Evolutionary conservation across 2,888 invertebrate species (phyloP), one percentile per base, ranked within the genome.

Genomic region (Cyaniris semiargus): DNA sequence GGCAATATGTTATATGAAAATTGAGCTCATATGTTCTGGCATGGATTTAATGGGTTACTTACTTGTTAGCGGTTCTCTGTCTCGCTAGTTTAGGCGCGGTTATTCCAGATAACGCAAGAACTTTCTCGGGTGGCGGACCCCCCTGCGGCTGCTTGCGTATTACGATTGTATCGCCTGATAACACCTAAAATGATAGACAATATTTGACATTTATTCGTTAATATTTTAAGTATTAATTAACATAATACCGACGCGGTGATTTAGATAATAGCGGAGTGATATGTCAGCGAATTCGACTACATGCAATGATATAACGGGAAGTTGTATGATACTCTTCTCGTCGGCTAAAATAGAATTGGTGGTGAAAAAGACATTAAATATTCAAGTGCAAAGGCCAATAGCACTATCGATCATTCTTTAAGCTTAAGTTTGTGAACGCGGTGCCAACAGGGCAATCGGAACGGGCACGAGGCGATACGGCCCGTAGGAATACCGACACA

Each of bases 101-200:
- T 82, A 99, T 96, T 88, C 98, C 97, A 53, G 98, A 97, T 82
- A 99, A 96, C 81, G 97, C 97, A 76, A 99, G 95, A 82, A 97
- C 97, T 91, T 97, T 97, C 92, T 99, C 99, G 80, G 97, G 97
- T 76, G 97, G 97, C 70, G 99, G 99, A 58, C 98, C 98, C 23
- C 98, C 98, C 86, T 96, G 96, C 0, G 97, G 97, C 81, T 96
- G 95, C 80, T 96, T 98, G 86, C 98, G 95, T 83, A 99, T 97
- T 75, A 99, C 96, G 79, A 99, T 95, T 78, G 99, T 97, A 93
- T 99, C 99, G 78, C 99, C 99, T 79, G 99, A 99, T 80, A 98
- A 95, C 80, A 99, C 97, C 99, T 99, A 84, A 70, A 82, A 83
- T 79, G 78, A 83, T 74, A 71, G 76, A 74, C 72, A 75, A 38